Evolutionary conservation across 1,140 invertebrate species (phyloP).

Genomic region (Belonocnema kinseyi): DNA sequence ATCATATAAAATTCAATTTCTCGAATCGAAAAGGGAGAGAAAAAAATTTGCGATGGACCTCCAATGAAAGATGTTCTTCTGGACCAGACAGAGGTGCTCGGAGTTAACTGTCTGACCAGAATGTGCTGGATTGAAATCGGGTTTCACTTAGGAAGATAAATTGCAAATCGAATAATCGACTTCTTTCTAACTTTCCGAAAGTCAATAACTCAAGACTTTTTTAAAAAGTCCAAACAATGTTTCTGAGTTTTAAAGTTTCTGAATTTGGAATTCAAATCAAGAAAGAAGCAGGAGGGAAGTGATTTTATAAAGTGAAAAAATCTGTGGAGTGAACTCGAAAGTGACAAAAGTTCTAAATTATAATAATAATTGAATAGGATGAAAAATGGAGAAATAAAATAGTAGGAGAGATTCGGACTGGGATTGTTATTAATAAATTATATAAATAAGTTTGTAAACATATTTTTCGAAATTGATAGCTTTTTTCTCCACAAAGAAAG

Average conservation of each 20-base stretch:
- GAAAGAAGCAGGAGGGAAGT: no score
- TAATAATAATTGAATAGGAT: no score
- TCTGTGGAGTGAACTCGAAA: no score
- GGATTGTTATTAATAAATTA: conserved; percentile 6
- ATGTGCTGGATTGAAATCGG: conserved; percentile 19
- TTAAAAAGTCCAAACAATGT: conserved; percentile 4
- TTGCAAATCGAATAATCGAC: conserved; percentile 15
- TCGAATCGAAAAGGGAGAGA: not conserved
- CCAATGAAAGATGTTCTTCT: conserved; percentile 11
- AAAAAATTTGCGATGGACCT: not conserved
- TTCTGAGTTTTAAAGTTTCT: not conserved
- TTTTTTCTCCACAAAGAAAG: not conserved
- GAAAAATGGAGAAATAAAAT: no score
- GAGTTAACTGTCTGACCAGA: conserved; percentile 18
- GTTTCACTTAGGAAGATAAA: conserved; percentile 24
- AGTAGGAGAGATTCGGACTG: no score
- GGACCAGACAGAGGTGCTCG: conserved; percentile 22
- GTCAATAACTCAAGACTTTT: not conserved
- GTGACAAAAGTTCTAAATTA: no score
- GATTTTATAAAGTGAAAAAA: no score
- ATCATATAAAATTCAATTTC: conserved; percentile 32
- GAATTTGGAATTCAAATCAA: not conserved
- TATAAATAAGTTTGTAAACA: conserved; percentile 24
- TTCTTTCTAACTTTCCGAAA: not conserved
- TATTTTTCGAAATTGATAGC: not conserved